Evolutionary conservation across 2,113 vertebrate genomes (phyloP), one percentile per base, ranked within the genome.

Genomic region (Muntiacus muntjak): DNA sequence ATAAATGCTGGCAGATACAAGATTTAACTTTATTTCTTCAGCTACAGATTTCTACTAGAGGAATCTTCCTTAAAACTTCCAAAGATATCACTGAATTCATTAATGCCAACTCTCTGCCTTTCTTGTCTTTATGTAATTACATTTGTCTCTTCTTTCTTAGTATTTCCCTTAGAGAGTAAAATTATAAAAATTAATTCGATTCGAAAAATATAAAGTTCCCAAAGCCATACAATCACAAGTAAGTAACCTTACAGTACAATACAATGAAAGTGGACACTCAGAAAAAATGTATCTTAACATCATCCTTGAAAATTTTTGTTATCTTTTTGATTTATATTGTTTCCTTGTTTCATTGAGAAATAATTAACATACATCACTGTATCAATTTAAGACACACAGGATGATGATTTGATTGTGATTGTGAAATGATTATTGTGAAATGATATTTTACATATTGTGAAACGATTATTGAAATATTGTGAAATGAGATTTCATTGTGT

Each of bases 11-110:
- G 3, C 4, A 95, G 13, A 92, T 33, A 79, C 30, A 21, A 89
- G 40, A 87, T 67, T 93, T 89, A 83, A 45, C 28, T 79, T 95
- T 92, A 96, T 87, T 64, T 76, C 87, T 93, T 97, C 52, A 87
- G 45, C 87, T 97, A 86, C 10, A 90, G 58, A 91, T 95, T 84
- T 30, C 6, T 28, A 83, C 43, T 82, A 84, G 0, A 47, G 43
- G 11, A 92, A 64, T 74, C 25, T 55, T 89, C 21, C 57, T 74
- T 30, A 97, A 87, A 96, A 87, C 14, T 95, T 93, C 43, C 45
- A 91, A 97, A 90, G 94, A 88, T 2, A 90, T 25, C 17, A 91
- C 21, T 93, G 36, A 95, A 74, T 94, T 89, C 55, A 89, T 95
- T 91, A 93, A 76, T 85, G 55, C 21, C 50, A 97, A 81, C 33